phyloP scores from a whole-genome alignment of 2,888 invertebrate genomes.

The Parasteatoda lunata region DNA sequence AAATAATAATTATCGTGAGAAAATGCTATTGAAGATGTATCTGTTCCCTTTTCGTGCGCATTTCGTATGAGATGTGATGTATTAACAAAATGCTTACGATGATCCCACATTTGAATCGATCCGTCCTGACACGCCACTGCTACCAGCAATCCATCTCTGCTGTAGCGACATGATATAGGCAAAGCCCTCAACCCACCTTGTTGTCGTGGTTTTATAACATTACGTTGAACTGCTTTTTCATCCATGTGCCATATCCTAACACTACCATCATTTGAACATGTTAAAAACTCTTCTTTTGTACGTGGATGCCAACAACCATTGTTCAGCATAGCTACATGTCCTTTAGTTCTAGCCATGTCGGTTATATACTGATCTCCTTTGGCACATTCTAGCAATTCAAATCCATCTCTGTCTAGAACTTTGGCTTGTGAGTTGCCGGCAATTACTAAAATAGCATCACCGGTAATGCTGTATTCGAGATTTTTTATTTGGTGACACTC shows the following conservation, averaged over 20 bases:
- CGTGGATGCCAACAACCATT: slow-evolving; percentile 96
- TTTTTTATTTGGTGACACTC: slow-evolving; percentile 94
- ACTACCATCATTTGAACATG: slow-evolving; percentile 94
- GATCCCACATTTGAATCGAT: slow-evolving; percentile 97
- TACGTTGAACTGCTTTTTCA: slow-evolving; percentile 83
- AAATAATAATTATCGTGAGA: slow-evolving; percentile 88
- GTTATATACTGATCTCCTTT: slow-evolving; percentile 97
- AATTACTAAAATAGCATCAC: slow-evolving; percentile 93
- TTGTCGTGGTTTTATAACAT: slow-evolving; percentile 86
- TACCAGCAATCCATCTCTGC: slow-evolving; percentile 88
- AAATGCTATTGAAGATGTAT: slow-evolving; percentile 88
- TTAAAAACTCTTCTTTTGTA: slow-evolving; percentile 92
- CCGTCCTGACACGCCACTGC: slow-evolving; percentile 93
- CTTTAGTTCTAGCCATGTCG: slow-evolving; percentile 94
- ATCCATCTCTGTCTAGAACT: slow-evolving; percentile 94
- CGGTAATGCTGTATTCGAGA: slow-evolving; percentile 93
- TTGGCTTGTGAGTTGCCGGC: slow-evolving; percentile 89
- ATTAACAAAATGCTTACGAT: slow-evolving; percentile 89
- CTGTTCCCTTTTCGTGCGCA: slow-evolving; percentile 86
- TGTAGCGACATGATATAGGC: slow-evolving; percentile 88
- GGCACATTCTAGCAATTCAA: slow-evolving; percentile 92
- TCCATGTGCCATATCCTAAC: slow-evolving; percentile 92
- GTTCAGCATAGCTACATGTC: slow-evolving; percentile 93
- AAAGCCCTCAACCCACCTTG: slow-evolving; percentile 89
- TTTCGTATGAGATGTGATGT: slow-evolving; percentile 84